phyloP scores from a whole-genome alignment of 2,888 invertebrate genomes.

The Patella ulyssiponensis region DNA sequence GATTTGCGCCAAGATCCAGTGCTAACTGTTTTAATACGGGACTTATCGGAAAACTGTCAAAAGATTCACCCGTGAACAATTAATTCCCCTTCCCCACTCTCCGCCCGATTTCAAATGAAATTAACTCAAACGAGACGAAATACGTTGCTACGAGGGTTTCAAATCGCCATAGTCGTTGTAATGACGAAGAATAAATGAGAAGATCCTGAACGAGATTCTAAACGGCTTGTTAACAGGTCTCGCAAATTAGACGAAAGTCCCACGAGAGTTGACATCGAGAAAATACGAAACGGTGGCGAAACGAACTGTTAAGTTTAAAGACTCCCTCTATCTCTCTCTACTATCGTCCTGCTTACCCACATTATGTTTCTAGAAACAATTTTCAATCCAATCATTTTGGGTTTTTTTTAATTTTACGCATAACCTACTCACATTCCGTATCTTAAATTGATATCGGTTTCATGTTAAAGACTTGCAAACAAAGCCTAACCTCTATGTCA shows the following conservation, averaged over 20 bases:
- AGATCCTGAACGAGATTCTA: not conserved
- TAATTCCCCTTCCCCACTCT: not conserved
- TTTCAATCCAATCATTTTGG: too few relatives aligned
- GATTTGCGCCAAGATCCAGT: not conserved
- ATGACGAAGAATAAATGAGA: not conserved
- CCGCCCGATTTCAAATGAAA: constrained; percentile 1
- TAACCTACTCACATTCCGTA: too few relatives aligned
- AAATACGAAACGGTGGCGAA: too few relatives aligned
- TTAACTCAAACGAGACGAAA: constrained; percentile 2
- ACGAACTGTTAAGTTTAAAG: too few relatives aligned
- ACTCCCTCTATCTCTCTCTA: too few relatives aligned
- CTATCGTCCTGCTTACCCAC: too few relatives aligned
- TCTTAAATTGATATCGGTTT: too few relatives aligned
- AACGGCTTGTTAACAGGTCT: constrained; percentile 11
- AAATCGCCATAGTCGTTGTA: constrained; percentile 9
- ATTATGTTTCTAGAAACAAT: too few relatives aligned
- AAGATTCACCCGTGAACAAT: not conserved
- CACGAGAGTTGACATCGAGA: constrained; percentile 1
- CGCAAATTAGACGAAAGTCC: not conserved
- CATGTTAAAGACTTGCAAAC: not conserved
- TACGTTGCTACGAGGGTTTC: not conserved
- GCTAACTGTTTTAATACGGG: not conserved
- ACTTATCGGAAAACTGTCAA: constrained; percentile 7
- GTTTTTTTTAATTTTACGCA: too few relatives aligned
- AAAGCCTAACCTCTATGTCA: not conserved